Conservation (phyloP, 2,888 invertebrate genomes). For the Coleophora deauratella region DNA sequence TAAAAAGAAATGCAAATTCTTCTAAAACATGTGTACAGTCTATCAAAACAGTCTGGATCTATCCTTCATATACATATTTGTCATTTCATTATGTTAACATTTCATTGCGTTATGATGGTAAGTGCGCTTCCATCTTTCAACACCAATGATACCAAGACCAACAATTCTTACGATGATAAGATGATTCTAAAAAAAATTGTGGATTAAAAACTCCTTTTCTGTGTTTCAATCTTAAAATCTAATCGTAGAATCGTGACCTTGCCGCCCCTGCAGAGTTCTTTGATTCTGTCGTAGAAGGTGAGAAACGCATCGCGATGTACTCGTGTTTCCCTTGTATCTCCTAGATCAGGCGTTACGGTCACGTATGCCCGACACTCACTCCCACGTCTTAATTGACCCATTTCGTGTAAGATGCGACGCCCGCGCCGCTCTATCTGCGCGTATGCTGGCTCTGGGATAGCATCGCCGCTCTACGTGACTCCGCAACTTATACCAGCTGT, state of each 20-base stretch:
- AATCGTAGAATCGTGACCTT: slow-evolving; percentile 23
- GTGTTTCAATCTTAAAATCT: too few relatives aligned
- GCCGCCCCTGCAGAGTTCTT: slow-evolving; percentile 26
- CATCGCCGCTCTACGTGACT: slow-evolving; percentile 64
- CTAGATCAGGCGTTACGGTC: slow-evolving; percentile 65
- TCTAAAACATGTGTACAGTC: too few relatives aligned
- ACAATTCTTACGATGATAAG: too few relatives aligned
- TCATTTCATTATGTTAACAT: too few relatives aligned
- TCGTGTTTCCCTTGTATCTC: slow-evolving; percentile 18
- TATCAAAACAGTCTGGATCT: too few relatives aligned
- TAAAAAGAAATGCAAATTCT: too few relatives aligned
- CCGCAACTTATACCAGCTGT: slow-evolving; percentile 27
- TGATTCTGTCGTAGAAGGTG: slow-evolving; percentile 45
- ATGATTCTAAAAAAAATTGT: too few relatives aligned
- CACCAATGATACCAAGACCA: too few relatives aligned
- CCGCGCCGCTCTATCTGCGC: slow-evolving; percentile 22
- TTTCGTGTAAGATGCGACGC: slow-evolving; percentile 60
- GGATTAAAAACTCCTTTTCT: too few relatives aligned
- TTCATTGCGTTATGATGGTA: too few relatives aligned
- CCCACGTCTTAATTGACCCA: slow-evolving; percentile 74
- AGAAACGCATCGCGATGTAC: slow-evolving; percentile 58
- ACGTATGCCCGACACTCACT: slow-evolving; percentile 51
- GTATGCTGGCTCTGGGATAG: slow-evolving; percentile 55
- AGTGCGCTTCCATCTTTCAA: too few relatives aligned
- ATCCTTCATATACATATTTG: too few relatives aligned